phyloP scores from a whole-genome alignment of 2,113 vertebrate genomes.

The Myiopsitta monachus region DNA sequence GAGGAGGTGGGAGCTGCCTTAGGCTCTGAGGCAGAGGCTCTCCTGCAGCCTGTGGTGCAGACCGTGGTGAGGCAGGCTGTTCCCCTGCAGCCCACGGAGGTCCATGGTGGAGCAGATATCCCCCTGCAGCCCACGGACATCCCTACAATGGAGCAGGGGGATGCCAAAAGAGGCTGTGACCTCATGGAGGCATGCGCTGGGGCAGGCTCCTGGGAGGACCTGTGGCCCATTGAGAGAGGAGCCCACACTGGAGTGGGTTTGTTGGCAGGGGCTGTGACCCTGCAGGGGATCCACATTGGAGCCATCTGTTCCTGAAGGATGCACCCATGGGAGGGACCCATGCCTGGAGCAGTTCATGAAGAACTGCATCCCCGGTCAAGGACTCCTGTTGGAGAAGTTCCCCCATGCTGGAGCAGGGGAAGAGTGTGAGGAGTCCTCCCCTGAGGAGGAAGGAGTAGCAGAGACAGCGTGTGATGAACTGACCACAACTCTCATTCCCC shows the following conservation, averaged over 20 bases:
- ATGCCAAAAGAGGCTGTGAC: not conserved
- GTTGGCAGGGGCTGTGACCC: not conserved
- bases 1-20: not conserved
- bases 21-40: not conserved
- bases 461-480: not conserved
- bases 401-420: not conserved
- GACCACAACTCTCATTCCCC: not conserved
- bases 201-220: not conserved
- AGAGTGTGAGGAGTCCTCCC: not conserved
- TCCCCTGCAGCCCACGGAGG: not conserved
- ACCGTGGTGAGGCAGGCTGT: not conserved
- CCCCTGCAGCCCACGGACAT: not conserved
- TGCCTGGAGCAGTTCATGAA: not conserved
- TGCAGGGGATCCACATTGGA: not conserved
- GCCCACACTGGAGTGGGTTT: not conserved
- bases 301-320: not conserved
- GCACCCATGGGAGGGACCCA: not conserved
- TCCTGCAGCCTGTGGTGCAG: not conserved
- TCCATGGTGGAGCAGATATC: not conserved
- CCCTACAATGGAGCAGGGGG: not conserved
- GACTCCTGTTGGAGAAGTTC: not conserved
- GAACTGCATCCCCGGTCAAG: not conserved
- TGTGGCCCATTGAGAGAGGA: not conserved
- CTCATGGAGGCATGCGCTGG: not conserved
- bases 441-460: not conserved